A percentile compares a stretch with the other conserved stretches of the same genome.
Evolutionary conservation across 64 coral and sea anemone species (phyloP).

Genomic region (Pocillopora damicornis): DNA sequence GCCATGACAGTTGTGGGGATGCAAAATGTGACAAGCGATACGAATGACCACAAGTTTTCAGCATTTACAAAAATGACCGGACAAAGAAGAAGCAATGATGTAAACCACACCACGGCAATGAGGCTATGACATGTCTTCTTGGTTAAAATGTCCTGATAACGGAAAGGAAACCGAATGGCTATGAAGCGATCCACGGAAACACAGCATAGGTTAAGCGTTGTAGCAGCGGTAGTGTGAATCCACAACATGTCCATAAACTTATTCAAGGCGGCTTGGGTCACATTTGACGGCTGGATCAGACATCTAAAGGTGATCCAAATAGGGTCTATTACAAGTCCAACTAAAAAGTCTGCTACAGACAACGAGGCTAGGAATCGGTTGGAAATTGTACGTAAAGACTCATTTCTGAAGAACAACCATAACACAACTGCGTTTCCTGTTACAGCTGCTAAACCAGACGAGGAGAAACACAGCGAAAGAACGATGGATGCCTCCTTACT

Average conservation of each 20-base stretch:
- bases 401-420: slow-evolving; percentile 16
- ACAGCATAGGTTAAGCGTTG: slow-evolving; percentile 7
- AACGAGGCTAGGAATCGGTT: slow-evolving; percentile 17
- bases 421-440: slow-evolving; percentile 16
- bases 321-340: slow-evolving; percentile 15
- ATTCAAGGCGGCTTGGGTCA: too few species aligned
- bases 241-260: neutral
- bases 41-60: too few species aligned
- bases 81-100: neutral
- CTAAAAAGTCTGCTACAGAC: slow-evolving; percentile 1
- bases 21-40: neutral
- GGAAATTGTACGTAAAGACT: slow-evolving; percentile 6
- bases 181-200: slow-evolving; percentile 33
- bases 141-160: slow-evolving; percentile 18
- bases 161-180: slow-evolving; percentile 19
- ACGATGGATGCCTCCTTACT: neutral
- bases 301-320: neutral
- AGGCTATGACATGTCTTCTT: neutral
- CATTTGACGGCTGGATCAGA: neutral
- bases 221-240: neutral
- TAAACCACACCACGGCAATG: neutral
- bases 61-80: neutral
- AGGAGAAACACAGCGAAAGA: neutral
- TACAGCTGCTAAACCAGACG: slow-evolving; percentile 7
- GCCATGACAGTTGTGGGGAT: neutral